Conservation (phyloP, 2,113 vertebrate species). For the Enhydra lutris region DNA sequence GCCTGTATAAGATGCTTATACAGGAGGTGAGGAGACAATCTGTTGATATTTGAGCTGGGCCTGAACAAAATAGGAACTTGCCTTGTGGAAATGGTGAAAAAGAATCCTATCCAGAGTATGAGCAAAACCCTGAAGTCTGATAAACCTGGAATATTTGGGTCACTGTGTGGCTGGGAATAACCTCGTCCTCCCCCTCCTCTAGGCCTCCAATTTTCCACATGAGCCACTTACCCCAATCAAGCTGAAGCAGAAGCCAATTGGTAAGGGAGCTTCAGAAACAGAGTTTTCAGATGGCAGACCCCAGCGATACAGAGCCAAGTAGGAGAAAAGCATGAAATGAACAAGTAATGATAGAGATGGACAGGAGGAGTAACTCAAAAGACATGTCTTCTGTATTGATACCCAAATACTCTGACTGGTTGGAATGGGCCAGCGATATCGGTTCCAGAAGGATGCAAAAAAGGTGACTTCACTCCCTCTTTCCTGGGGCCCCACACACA, state of each 20-base stretch:
- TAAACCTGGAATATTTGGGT: neutral
- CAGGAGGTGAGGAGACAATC: neutral
- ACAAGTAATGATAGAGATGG: neutral
- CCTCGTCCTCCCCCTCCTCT: neutral
- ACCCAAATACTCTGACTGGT: neutral
- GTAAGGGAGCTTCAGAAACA: neutral
- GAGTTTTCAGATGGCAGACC: neutral
- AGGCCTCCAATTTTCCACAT: neutral
- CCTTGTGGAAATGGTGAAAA: neutral
- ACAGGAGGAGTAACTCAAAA: neutral
- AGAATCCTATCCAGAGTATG: neutral
- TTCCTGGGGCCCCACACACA: neutral
- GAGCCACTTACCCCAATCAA: neutral
- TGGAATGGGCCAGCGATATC: neutral
- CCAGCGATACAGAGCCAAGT: neutral
- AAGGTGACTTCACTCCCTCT: neutral
- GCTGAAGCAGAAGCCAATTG: neutral
- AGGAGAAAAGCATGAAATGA: neutral
- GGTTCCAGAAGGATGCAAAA: neutral
- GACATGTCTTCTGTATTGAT: neutral
- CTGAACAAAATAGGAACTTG: neutral
- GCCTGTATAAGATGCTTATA: neutral
- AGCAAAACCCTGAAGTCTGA: neutral
- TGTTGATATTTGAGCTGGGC: neutral
- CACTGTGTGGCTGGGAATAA: neutral